phyloP scores from a whole-genome alignment of 1,140 invertebrate genomes.

The Bombus vancouverensis region DNA sequence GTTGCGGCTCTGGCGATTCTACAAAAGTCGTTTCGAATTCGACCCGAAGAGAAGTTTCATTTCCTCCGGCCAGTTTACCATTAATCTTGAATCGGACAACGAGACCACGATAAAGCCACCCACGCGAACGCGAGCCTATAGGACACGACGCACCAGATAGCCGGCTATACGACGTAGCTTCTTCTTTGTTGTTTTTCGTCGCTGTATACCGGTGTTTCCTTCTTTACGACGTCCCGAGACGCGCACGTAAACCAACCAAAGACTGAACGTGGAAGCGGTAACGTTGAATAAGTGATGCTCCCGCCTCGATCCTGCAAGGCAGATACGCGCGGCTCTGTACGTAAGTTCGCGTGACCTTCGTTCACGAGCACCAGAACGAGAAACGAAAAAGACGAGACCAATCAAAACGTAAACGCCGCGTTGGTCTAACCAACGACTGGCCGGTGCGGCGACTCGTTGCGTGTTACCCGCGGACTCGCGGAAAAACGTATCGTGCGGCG shows the following conservation, averaged over 20 bases:
- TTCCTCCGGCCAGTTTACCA: background rate
- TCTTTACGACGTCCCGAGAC: constrained; percentile 8
- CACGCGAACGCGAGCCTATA: background rate
- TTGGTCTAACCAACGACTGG: background rate
- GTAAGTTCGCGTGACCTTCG: constrained; percentile 61
- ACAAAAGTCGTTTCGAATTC: too few species aligned
- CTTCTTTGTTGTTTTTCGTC: background rate
- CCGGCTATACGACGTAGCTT: background rate
- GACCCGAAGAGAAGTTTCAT: background rate
- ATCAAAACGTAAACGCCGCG: background rate
- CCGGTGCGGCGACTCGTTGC: background rate
- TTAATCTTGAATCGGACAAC: constrained; percentile 23
- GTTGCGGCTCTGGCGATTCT: background rate
- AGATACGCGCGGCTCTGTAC: constrained; percentile 46
- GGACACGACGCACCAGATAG: background rate
- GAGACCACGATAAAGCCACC: background rate
- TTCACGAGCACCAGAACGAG: constrained; percentile 25
- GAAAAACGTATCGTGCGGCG: background rate
- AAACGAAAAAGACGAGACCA: background rate
- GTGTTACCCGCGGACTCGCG: background rate
- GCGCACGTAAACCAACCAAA: constrained; percentile 7
- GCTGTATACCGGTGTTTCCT: background rate
- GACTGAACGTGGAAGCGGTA: constrained; percentile 22
- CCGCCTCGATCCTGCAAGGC: constrained; percentile 1
- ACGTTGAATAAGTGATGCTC: constrained; percentile 58